Evolutionary conservation across 1,140 invertebrate species (phyloP), one percentile per base, ranked within the genome.

Genomic region (Carposina sasakii): DNA sequence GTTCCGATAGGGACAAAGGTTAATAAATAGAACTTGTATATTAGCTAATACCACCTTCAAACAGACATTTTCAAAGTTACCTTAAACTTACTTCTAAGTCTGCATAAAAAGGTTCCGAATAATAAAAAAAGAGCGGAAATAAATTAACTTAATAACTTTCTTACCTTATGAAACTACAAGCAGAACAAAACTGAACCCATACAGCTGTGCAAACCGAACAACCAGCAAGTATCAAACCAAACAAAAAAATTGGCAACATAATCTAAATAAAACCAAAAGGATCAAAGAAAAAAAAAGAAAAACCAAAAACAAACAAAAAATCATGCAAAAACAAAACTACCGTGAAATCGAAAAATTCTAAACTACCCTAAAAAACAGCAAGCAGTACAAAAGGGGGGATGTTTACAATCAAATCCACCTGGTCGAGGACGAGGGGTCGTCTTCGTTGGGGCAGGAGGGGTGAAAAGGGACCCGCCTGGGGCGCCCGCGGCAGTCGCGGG

Each of bases 401-500:
- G 60, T 64, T 54, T 17, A 63, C 60, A 33, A 42, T 54, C 43
- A 52, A 36, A 26, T n/a, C 16, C 48, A 53, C 13, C 54, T 62
- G 59, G 0, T 60, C 61, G 31, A 42, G 15, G n/a, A 44, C 13
- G 0, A 58, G 39, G 33, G 65, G 75, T 2, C 76, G 46, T 1
- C 76, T 36, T 0, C 74, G 53, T 48, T 65, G 67, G 12, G 76
- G 72, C 42, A 75, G 52, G 10, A 76, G 70, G 24, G 76, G 79
- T 20, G 71, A 74, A 73, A 73, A 81, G 1, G 76, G 75, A 1
- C 76, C 76, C 19, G 75, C 67, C 22, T 63, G 65, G 5, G 77
- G 67, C 24, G 67, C 71, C 46, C 71, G 71, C 1, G 96, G 96
- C 54, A 99, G 87, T 40, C 97, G 90, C 2, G 97, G 97, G 87